Conservation (phyloP, 2,888 invertebrate species). For the Melieria omissa region DNA sequence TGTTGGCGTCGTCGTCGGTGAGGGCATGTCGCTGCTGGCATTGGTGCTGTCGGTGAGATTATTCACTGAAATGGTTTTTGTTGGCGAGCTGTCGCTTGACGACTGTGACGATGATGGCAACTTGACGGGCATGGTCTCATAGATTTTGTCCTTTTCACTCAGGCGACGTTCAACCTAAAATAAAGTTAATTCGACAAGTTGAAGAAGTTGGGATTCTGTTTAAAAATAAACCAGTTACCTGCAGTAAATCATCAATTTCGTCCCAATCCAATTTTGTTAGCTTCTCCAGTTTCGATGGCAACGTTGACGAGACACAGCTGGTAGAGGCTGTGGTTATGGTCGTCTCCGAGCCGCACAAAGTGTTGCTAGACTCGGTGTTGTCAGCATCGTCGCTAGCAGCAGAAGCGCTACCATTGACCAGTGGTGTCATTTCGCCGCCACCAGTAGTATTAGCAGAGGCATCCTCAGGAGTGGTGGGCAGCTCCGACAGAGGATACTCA, state of each 20-base stretch:
- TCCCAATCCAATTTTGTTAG: conserved; percentile 77
- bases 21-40: conserved; percentile 38
- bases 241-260: conserved; percentile 76
- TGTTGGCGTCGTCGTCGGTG: conserved; percentile 43
- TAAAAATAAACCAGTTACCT: conserved; percentile 54
- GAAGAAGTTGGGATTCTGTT: neutral
- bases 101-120: conserved; percentile 70
- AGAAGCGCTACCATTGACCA: conserved; percentile 44
- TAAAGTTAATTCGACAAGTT: neutral
- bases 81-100: conserved; percentile 62
- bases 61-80: conserved; percentile 55
- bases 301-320: conserved; percentile 67
- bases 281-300: conserved; percentile 75
- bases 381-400: conserved; percentile 51
- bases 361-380: conserved; percentile 55
- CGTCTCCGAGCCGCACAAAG: conserved; percentile 49
- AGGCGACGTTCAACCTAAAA: conserved; percentile 72
- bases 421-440: conserved; percentile 36
- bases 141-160: conserved; percentile 73
- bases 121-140: conserved; percentile 76
- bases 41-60: conserved; percentile 52
- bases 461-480: conserved; percentile 63
- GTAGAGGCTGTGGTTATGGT: conserved; percentile 53
- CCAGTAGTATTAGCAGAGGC: conserved; percentile 56
- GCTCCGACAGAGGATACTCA: conserved; percentile 61